Evolutionary conservation across 2,113 vertebrate species (phyloP).

Genomic region (Micronycteris hirsuta): DNA sequence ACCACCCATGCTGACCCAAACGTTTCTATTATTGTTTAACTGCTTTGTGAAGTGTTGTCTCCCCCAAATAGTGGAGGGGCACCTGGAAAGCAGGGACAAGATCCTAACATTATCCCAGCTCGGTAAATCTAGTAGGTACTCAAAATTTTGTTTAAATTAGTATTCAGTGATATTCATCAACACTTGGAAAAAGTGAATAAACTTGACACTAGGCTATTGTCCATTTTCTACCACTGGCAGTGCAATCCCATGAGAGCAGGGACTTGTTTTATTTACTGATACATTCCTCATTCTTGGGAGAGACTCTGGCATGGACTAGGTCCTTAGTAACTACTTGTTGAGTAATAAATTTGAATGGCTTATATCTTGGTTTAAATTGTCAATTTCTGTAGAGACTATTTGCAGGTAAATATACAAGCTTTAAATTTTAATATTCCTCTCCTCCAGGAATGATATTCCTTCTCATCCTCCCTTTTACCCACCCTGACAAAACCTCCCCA

Average conservation of each 20-base stretch:
- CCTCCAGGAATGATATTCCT: neutral
- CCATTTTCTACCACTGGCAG: neutral
- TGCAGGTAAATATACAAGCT: neutral
- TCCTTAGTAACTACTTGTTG: neutral
- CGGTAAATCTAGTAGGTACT: neutral
- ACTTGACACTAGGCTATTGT: neutral
- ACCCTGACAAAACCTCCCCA: neutral
- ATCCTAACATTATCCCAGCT: neutral
- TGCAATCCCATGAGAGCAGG: neutral
- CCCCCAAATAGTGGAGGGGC: neutral
- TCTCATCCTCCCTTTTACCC: neutral
- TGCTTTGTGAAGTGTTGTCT: neutral
- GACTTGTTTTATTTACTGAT: neutral
- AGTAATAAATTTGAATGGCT: neutral
- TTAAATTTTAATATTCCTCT: neutral
- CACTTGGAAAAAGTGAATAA: neutral
- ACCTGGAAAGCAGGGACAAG: neutral
- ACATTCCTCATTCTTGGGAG: neutral
- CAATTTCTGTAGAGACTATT: neutral
- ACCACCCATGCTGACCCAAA: neutral
- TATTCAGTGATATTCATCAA: neutral
- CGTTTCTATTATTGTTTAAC: neutral
- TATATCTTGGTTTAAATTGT: neutral
- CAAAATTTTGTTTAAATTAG: neutral
- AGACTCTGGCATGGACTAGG: neutral